Base-by-base conservation (phyloP, 2,888 invertebrate genomes). In the Stictocephala bisonia region DNA sequence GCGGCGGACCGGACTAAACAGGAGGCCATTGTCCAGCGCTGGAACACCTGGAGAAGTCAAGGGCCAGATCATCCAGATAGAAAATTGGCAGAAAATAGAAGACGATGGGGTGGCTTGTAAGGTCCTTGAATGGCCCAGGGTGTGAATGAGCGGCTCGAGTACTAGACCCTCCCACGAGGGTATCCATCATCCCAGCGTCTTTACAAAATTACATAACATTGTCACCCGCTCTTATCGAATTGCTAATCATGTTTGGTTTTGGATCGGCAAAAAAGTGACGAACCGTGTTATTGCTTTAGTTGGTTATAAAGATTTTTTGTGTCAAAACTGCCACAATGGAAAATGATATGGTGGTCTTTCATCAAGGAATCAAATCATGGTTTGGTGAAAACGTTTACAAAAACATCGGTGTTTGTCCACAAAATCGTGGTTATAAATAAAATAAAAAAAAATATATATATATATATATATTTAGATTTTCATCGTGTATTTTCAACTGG, bases 61-160 rank as follows among this genome's bases (percentile, higher is more conserved):
- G 53, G 26, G 18, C 20, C 1, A 24, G 60, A 4, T 18, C 35
- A 35, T 1, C 40, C 9, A 22, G 9, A 13, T n/a, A 24, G 60
- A 60, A 60, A 60, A 60, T 60, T 60, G 60, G 60, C 40, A 29
- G 60, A 60, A 60, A 60, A 60, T 60, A 27, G 60, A 60, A 35
- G 60, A 60, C 29, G n/a, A n/a, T n/a, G n/a, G n/a, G n/a, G n/a
- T n/a, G n/a, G n/a, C n/a, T n/a, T n/a, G n/a, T n/a, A n/a, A n/a
- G n/a, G n/a, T n/a, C n/a, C 22, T 1, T 29, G 56, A 56, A 29
- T 56, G 4, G 20, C 26, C 15, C 4, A 13, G 35, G 60, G 60
- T 60, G 60, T 40, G 60, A 60, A 60, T 60, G 60, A 60, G 29
- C n/a, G 29, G 15, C 60, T 60, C 15, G 40, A 60, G 60, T 60